Conservation (phyloP, 2,797 vertebrate genomes). For the Oophaga sylvatica region DNA sequence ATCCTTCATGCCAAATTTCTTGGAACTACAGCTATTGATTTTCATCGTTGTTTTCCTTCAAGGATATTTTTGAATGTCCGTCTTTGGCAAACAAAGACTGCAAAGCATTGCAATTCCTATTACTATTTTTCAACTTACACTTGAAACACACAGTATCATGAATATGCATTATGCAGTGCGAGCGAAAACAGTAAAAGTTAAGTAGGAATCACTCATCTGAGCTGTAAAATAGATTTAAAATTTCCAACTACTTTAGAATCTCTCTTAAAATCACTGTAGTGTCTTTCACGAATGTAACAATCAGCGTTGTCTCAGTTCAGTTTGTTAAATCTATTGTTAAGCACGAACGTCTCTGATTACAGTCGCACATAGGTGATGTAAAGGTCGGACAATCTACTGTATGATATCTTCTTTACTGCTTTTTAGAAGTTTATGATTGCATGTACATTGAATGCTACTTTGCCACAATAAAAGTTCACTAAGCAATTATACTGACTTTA, state of each 20-base stretch:
- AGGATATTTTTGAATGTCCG: neutral
- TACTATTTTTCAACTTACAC: neutral
- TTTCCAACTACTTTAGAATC: neutral
- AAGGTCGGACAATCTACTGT: slow-evolving; percentile 19
- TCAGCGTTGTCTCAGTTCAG: neutral
- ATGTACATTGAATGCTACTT: neutral
- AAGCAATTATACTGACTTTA: slow-evolving; percentile 49
- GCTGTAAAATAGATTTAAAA: neutral
- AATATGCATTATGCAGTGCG: neutral
- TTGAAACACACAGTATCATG: neutral
- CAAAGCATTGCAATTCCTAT: neutral
- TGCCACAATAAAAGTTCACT: slow-evolving; percentile 19
- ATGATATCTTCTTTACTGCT: slow-evolving; percentile 13
- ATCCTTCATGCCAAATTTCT: slow-evolving; percentile 9
- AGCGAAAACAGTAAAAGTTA: neutral
- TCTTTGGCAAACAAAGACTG: neutral
- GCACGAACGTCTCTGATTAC: slow-evolving; percentile 21
- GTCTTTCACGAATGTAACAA: neutral
- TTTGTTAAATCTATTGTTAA: slow-evolving; percentile 38
- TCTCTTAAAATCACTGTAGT: neutral
- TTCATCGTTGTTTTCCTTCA: neutral
- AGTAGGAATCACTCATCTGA: neutral
- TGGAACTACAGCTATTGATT: slow-evolving; percentile 5
- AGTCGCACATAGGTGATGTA: neutral
- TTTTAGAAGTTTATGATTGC: neutral